A percentile compares a stretch with the other conserved stretches of the same genome.
These are phyloP conservation scores for Pterostichus niger DNA, from an alignment of 2,888 invertebrate genomes.

Conservation along the genomic window DNA sequence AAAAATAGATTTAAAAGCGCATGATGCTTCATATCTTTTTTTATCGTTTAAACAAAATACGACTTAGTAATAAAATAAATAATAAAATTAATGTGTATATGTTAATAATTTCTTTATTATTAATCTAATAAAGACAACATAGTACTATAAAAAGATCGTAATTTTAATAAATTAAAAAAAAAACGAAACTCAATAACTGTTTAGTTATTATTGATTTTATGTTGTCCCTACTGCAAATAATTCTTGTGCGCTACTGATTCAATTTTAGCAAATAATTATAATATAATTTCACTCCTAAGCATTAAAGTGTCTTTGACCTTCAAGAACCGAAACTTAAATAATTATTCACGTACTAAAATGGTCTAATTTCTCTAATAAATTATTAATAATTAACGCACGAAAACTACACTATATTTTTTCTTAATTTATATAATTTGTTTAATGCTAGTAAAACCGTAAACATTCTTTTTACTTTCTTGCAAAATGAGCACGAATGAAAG, in stretches of 20 bases:
- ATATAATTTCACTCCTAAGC: neutral
- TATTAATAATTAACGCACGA: neutral
- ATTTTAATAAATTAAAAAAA: too few species aligned
- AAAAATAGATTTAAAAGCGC: too few species aligned
- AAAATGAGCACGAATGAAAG: neutral
- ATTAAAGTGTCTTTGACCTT: conserved; percentile 1
- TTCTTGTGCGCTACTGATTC: neutral
- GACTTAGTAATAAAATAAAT: too few species aligned
- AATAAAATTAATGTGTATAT: too few species aligned
- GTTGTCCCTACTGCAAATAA: neutral
- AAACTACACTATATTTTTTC: neutral
- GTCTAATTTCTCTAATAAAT: conserved; percentile 5
- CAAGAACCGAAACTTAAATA: neutral
- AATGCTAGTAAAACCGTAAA: neutral
- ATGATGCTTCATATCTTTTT: too few species aligned
- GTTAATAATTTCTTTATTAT: too few species aligned
- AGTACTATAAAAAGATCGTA: too few species aligned
- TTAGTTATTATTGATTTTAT: too few species aligned
- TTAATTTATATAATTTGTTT: neutral
- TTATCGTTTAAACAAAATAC: too few species aligned
- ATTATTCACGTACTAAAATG: neutral
- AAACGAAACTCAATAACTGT: too few species aligned
- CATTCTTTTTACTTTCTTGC: conserved; percentile 5
- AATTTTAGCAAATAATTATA: neutral
- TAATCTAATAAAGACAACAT: too few species aligned